Conservation (phyloP, 2,113 vertebrate species). For the Chunga burmeisteri region DNA sequence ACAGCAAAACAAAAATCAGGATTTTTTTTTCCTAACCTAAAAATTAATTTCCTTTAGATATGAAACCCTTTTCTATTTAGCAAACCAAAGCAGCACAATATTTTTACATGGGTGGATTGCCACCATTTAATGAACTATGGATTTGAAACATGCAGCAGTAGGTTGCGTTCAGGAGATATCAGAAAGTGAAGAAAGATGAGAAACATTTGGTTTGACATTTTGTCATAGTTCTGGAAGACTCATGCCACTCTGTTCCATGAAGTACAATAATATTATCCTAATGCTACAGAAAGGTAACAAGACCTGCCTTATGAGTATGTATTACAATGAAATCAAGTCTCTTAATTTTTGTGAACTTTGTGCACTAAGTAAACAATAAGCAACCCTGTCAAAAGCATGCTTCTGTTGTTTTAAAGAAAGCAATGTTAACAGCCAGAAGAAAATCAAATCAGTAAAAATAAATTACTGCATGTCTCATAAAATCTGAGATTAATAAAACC, state of each 20-base stretch:
- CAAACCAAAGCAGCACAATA: not conserved
- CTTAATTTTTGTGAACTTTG: no score
- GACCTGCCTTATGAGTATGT: not conserved
- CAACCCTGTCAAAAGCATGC: not conserved
- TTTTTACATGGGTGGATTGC: not conserved
- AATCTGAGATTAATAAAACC: not conserved
- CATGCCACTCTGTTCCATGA: not conserved
- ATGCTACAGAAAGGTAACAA: not conserved
- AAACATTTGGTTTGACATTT: not conserved
- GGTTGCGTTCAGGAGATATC: not conserved
- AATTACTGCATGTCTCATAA: not conserved
- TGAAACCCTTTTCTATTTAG: not conserved
- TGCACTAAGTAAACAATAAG: not conserved
- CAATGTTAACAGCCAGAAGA: not conserved
- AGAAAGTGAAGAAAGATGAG: not conserved
- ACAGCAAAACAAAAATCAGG: not conserved
- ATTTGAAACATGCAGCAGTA: not conserved
- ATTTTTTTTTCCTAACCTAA: not conserved
- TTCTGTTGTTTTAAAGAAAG: not conserved
- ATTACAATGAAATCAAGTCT: not conserved
- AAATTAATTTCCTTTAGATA: not conserved
- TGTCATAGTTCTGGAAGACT: not conserved
- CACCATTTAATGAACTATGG: accelerated
- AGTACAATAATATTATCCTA: not conserved
- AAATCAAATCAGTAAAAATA: not conserved